These are phyloP conservation scores for Hydriomena furcata DNA, from an alignment of 2,888 invertebrate genomes.

Conservation along the genomic window DNA sequence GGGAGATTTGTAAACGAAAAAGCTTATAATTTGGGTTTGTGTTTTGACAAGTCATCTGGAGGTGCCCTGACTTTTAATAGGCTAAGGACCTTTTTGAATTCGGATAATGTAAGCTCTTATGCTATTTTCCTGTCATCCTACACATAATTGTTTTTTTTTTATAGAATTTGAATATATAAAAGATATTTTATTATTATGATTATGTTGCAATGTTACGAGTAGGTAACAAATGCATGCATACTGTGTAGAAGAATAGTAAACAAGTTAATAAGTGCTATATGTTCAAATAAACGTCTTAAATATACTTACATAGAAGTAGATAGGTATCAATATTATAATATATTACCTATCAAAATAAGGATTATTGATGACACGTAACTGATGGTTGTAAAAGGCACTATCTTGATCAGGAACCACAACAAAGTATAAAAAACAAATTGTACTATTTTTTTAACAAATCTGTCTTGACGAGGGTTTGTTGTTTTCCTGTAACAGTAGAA, in stretches of 20 bases:
- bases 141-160: background rate
- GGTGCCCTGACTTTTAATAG: slow-evolving; percentile 46
- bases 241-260: too few species aligned
- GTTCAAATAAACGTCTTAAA: too few species aligned
- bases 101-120: slow-evolving; percentile 29
- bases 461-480: slow-evolving; percentile 75
- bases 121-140: slow-evolving; percentile 11
- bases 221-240: too few species aligned
- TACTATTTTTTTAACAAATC: slow-evolving; percentile 77
- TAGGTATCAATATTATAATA: too few species aligned
- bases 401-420: slow-evolving; percentile 74
- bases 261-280: too few species aligned
- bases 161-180: too few species aligned
- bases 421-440: slow-evolving; percentile 76
- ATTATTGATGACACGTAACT: slow-evolving; percentile 39
- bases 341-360: too few species aligned
- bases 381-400: slow-evolving; percentile 42
- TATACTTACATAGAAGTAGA: too few species aligned
- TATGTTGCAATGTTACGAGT: too few species aligned
- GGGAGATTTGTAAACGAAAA: slow-evolving; percentile 72
- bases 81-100: slow-evolving; percentile 38
- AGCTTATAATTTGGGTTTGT: slow-evolving; percentile 69
- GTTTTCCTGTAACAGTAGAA: slow-evolving; percentile 66
- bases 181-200: too few species aligned
- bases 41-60: slow-evolving; percentile 67